phyloP scores from a whole-genome alignment of 2,888 invertebrate species.

The Nemotelus pantherinus region DNA sequence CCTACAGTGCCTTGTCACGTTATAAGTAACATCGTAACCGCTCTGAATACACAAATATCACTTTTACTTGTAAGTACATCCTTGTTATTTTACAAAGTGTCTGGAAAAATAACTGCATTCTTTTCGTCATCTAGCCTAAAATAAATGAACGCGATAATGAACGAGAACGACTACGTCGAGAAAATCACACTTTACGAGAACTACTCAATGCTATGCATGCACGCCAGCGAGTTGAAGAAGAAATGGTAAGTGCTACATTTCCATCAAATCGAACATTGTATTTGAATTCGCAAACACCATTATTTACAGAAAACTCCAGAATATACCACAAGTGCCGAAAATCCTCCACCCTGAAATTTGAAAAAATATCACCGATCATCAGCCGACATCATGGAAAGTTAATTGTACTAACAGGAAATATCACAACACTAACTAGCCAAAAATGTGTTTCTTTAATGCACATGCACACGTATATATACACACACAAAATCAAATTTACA shows the following conservation, averaged over 20 bases:
- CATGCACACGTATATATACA: conserved; percentile 12
- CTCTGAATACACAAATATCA: conserved; percentile 74
- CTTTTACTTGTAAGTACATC: conserved; percentile 71
- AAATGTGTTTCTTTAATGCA: conserved; percentile 7
- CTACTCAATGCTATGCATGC: conserved; percentile 73
- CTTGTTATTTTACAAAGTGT: neutral
- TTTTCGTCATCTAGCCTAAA: conserved; percentile 69
- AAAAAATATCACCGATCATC: neutral
- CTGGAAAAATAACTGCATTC: conserved; percentile 3
- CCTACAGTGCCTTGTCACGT: conserved; percentile 72
- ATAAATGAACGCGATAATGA: conserved; percentile 81
- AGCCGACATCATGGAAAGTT: conserved; percentile 2
- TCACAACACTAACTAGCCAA: conserved; percentile 28
- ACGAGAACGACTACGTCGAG: conserved; percentile 75
- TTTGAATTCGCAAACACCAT: neutral
- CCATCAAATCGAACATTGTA: too few relatives aligned
- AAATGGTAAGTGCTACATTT: conserved; percentile 44
- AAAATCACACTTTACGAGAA: conserved; percentile 77
- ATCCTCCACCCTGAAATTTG: conserved; percentile 44
- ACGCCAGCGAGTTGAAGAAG: conserved; percentile 63
- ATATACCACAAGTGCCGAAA: conserved; percentile 58
- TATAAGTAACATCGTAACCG: conserved; percentile 72
- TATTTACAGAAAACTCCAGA: conserved; percentile 61
- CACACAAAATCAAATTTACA: conserved; percentile 19
- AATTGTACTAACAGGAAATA: conserved; percentile 28